phyloP scores from a whole-genome alignment of 2,888 invertebrate genomes.

The Tipula confusa region DNA sequence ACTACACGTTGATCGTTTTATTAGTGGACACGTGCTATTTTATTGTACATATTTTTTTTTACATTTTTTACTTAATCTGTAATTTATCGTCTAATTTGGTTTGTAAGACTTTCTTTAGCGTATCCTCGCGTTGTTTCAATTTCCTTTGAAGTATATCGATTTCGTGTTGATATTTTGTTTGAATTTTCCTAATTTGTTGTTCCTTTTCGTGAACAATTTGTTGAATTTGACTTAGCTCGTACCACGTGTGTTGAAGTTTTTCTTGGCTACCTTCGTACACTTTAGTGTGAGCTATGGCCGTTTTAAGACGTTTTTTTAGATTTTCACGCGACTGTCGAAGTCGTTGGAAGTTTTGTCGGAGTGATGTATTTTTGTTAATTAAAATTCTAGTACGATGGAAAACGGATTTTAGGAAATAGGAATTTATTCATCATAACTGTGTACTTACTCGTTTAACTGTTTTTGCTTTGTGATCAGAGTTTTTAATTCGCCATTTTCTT shows the following conservation, averaged over 20 bases:
- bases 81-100: constrained; percentile 8
- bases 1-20: not conserved
- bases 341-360: constrained; percentile 42
- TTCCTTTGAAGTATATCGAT: constrained; percentile 44
- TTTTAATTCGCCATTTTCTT: constrained; percentile 39
- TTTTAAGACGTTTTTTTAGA: constrained; percentile 45
- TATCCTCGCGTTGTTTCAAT: constrained; percentile 48
- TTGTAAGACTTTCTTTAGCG: constrained; percentile 40
- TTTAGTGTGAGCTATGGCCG: constrained; percentile 47
- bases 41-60: not conserved
- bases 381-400: constrained; percentile 36
- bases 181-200: constrained; percentile 46
- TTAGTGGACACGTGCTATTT: not conserved
- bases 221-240: constrained; percentile 46
- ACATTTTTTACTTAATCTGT: not conserved
- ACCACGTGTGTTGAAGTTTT: constrained; percentile 40
- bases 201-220: constrained; percentile 48
- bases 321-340: constrained; percentile 46
- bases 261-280: constrained; percentile 39
- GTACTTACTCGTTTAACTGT: constrained; percentile 35
- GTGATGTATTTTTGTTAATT: constrained; percentile 37
- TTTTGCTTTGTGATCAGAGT: constrained; percentile 39
- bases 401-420: no score
- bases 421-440: no score
- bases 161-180: constrained; percentile 44